Conservation (phyloP, 2,888 invertebrate species). For the Idaea aversata region DNA sequence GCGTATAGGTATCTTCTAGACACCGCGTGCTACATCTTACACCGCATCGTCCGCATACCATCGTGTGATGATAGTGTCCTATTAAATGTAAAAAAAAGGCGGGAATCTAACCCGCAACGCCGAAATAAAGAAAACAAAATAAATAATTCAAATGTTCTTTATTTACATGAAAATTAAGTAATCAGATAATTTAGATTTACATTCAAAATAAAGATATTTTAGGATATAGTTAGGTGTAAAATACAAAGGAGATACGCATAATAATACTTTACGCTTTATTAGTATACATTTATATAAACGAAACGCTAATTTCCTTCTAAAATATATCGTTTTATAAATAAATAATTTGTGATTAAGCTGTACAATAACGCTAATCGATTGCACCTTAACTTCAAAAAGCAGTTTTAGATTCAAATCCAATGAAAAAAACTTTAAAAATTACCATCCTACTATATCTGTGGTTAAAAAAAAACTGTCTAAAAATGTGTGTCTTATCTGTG, state of each 20-base stretch:
- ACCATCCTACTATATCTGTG: too few relatives aligned
- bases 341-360: slow-evolving; percentile 16
- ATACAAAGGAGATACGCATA: slow-evolving; percentile 33
- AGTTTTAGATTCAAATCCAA: neutral
- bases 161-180: slow-evolving; percentile 75
- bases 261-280: slow-evolving; percentile 18
- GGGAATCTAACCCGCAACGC: neutral
- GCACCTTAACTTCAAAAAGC: neutral
- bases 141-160: slow-evolving; percentile 64
- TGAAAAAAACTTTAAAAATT: neutral
- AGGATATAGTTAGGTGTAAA: slow-evolving; percentile 29
- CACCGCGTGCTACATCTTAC: too few relatives aligned
- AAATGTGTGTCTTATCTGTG: too few relatives aligned
- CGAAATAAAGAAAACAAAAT: slow-evolving; percentile 26
- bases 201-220: slow-evolving; percentile 49
- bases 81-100: too few relatives aligned
- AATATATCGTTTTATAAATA: slow-evolving; percentile 22
- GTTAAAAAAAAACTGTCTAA: too few relatives aligned
- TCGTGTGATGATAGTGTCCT: too few relatives aligned
- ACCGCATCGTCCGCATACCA: too few relatives aligned
- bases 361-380: slow-evolving; percentile 5
- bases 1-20: too few relatives aligned
- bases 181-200: slow-evolving; percentile 69
- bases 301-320: slow-evolving; percentile 15
- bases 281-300: slow-evolving; percentile 14